Evolutionary conservation across 53 echinoderm and acorn worm species (phyloP).

Genomic region (Antedon mediterranea): DNA sequence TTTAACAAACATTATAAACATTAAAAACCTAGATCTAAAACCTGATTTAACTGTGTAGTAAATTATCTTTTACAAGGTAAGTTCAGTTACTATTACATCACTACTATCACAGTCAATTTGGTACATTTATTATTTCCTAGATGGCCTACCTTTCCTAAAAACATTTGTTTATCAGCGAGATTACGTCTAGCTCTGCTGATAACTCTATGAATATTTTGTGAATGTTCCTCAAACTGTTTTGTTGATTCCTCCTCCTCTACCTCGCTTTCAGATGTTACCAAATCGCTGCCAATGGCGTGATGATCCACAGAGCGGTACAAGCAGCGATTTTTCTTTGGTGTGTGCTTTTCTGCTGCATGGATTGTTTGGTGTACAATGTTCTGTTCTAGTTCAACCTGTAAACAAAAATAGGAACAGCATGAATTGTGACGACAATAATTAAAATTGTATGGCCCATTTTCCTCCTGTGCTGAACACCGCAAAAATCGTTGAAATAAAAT

Average conservation of each 20-base stretch:
- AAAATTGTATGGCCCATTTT: too few species aligned
- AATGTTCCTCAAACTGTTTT: slow-evolving; percentile 31
- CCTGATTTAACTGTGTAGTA: too few species aligned
- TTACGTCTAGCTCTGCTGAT: slow-evolving; percentile 68
- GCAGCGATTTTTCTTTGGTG: slow-evolving; percentile 37
- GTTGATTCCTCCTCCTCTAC: slow-evolving; percentile 8
- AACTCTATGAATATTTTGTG: slow-evolving; percentile 33
- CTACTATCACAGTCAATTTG: background rate
- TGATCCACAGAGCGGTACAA: slow-evolving; percentile 38
- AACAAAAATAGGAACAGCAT: background rate
- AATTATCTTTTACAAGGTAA: too few species aligned
- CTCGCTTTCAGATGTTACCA: slow-evolving; percentile 35
- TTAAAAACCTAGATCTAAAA: too few species aligned
- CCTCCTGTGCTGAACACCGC: too few species aligned
- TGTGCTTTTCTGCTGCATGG: slow-evolving; percentile 30
- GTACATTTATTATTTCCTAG: background rate
- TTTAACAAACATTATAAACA: too few species aligned
- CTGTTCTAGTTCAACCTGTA: slow-evolving; percentile 58
- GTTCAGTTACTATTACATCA: background rate
- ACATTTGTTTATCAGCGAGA: slow-evolving; percentile 60
- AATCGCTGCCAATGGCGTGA: slow-evolving; percentile 29
- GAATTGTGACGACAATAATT: too few species aligned
- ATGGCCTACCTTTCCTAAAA: slow-evolving; percentile 35
- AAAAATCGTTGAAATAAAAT: too few species aligned
- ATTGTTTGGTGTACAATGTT: slow-evolving; percentile 46